Percentiles rank a stretch among this genome's conserved stretches.
Evolutionary conservation across 1,140 invertebrate species (phyloP).

Genomic region (Drosophila mojavensis): DNA sequence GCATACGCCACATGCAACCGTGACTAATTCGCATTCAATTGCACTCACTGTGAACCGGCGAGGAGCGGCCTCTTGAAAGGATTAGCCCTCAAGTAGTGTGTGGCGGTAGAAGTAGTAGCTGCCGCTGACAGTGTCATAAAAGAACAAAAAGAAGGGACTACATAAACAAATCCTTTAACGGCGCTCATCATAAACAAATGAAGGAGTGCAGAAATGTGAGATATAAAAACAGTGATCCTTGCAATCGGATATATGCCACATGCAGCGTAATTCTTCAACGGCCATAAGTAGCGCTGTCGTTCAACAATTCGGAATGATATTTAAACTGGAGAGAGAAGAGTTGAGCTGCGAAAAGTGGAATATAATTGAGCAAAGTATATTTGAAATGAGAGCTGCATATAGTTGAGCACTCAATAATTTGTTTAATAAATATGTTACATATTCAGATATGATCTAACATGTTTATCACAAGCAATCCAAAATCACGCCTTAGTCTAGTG

Average conservation of each 20-base stretch:
- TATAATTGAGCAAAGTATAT: too few species aligned
- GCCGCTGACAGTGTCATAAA: constrained; percentile 44
- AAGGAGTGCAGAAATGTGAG: constrained; percentile 34
- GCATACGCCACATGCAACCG: constrained; percentile 65
- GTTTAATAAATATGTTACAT: too few species aligned
- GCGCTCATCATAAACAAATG: constrained; percentile 63
- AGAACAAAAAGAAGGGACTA: constrained; percentile 62
- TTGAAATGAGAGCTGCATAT: too few species aligned
- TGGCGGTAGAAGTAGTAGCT: constrained; percentile 27
- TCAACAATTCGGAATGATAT: too few species aligned
- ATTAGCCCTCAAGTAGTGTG: constrained; percentile 59
- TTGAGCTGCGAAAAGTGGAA: too few species aligned
- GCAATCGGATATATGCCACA: constrained; percentile 50
- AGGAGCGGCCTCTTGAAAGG: constrained; percentile 61
- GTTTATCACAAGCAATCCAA: too few species aligned
- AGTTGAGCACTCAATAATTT: too few species aligned
- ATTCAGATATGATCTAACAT: too few species aligned
- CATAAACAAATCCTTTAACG: constrained; percentile 67
- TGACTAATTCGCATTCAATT: constrained; percentile 54
- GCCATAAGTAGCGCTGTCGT: neutral
- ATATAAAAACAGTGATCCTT: constrained; percentile 21
- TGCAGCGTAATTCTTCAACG: constrained; percentile 36
- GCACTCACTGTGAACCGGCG: constrained; percentile 1
- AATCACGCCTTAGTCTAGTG: too few species aligned
- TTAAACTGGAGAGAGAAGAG: too few species aligned